Conservation (phyloP, 2,888 invertebrate genomes). For the Eledona agricola region DNA sequence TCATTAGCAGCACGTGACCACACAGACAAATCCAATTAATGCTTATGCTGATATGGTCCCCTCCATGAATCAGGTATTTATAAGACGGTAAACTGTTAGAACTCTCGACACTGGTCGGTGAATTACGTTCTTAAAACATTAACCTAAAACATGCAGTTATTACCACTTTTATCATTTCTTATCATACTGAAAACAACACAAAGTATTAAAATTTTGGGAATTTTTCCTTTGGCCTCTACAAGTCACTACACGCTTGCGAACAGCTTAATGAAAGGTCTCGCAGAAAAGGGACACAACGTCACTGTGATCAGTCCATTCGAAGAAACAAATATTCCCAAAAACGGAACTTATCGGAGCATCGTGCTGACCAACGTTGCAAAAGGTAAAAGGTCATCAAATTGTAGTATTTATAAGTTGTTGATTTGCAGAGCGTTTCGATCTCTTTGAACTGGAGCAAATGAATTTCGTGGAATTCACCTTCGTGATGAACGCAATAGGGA, state of each 20-base stretch:
- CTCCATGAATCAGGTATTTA: no score
- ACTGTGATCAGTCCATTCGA: slow-evolving; percentile 47
- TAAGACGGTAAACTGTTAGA: no score
- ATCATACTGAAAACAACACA: no score
- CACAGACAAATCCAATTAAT: no score
- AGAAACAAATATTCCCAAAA: slow-evolving; percentile 42
- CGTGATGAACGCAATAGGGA: slow-evolving; percentile 12
- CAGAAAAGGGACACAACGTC: slow-evolving; percentile 48
- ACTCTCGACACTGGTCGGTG: no score
- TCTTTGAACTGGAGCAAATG: slow-evolving; percentile 12
- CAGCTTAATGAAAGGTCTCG: slow-evolving; percentile 45
- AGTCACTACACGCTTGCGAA: slow-evolving; percentile 49
- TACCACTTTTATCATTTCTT: no score
- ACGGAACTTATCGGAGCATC: slow-evolving; percentile 38
- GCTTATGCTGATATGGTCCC: no score
- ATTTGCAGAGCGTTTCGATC: slow-evolving; percentile 6
- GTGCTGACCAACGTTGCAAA: slow-evolving; percentile 33
- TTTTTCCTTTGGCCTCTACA: slow-evolving; percentile 42
- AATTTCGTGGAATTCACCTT: slow-evolving; percentile 6
- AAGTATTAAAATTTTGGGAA: slow-evolving; percentile 44
- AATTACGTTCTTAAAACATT: no score
- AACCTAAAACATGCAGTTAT: no score
- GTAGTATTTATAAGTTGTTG: neutral
- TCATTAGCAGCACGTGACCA: no score
- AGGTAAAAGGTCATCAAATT: slow-evolving; percentile 4